These are phyloP conservation scores for Anhinga rufa DNA, from an alignment of 2,113 vertebrate genomes.

Conservation along the genomic window DNA sequence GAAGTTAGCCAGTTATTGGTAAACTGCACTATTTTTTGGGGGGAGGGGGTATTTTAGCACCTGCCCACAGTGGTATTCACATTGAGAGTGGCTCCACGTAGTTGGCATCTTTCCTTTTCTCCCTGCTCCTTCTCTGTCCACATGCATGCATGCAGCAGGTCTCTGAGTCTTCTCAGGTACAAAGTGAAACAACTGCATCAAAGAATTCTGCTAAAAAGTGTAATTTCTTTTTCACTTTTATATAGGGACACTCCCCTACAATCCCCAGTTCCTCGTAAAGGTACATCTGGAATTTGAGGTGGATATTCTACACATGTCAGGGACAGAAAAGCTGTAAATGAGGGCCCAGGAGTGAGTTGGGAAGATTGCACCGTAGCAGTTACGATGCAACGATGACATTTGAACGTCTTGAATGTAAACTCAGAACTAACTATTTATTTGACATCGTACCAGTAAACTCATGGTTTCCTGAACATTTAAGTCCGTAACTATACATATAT, in stretches of 20 bases:
- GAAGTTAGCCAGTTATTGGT: neutral
- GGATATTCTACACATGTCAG: neutral
- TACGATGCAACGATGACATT: rapidly evolving
- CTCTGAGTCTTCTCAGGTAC: neutral
- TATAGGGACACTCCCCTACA: neutral
- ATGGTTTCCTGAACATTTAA: neutral
- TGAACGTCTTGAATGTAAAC: neutral
- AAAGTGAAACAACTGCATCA: neutral
- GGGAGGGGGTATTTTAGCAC: neutral
- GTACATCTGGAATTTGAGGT: neutral
- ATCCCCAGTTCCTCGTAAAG: rapidly evolving
- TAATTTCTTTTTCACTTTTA: neutral
- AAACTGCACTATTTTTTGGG: neutral
- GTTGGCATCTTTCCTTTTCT: neutral
- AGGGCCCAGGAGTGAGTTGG: neutral
- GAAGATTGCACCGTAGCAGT: neutral
- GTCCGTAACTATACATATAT: rapidly evolving
- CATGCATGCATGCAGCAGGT: rapidly evolving
- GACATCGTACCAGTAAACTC: neutral
- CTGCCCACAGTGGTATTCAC: neutral
- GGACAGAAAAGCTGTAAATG: neutral
- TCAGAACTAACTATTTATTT: neutral
- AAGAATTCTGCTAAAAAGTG: neutral
- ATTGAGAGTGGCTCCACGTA: neutral
- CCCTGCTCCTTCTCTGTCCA: neutral